Evolutionary conservation across 2,888 invertebrate genomes (phyloP), one percentile per base, ranked within the genome.

Genomic region (Coenonympha glycerion): DNA sequence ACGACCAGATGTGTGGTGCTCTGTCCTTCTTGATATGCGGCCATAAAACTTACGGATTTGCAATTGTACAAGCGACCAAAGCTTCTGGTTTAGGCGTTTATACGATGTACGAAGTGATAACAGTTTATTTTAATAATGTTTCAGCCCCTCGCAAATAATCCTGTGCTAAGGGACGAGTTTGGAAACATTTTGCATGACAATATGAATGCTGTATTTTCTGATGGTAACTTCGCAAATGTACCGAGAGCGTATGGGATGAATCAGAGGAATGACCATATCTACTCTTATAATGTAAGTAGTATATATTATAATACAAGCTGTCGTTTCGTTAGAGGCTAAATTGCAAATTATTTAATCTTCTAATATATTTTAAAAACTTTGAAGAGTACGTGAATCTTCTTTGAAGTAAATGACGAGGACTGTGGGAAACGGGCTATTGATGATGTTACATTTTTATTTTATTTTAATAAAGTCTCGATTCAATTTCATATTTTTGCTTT

Each of bases 201-300:
- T n/a, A 13, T 18, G 19, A 18, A 41, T 6, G 34, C 13, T n/a
- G 24, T 41, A 9, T 18, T 13, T 26, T 11, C 31, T 1, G 21
- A 6, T 26, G 28, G 11, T 11, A 13, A 30, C 2, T 16, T 47
- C 21, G 42, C 21, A 13, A 19, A n/a, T 15, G 30, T 3, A 9
- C 48, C 49, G 3, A 49, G 47, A n/a, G 49, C 53, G 0, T 58
- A 60, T 37, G 58, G 58, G 3, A 58, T 56, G 49, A 21, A 18
- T 3, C 31, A 57, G 1, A 49, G 16, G 1, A 52, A 49, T 5
- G 51, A 49, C 34, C 22, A 49, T 26, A 57, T 45, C 16, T 39
- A 42, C 8, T 26, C 31, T 28, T 60, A 55, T 50, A 58, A 58
- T 47, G 56, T 60, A 51, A 55, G 55, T 53, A 19, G 8, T n/a